These are phyloP conservation scores for Lordiphosa andalusiaca DNA, from an alignment of 2,888 invertebrate genomes.

Conservation along the genomic window DNA sequence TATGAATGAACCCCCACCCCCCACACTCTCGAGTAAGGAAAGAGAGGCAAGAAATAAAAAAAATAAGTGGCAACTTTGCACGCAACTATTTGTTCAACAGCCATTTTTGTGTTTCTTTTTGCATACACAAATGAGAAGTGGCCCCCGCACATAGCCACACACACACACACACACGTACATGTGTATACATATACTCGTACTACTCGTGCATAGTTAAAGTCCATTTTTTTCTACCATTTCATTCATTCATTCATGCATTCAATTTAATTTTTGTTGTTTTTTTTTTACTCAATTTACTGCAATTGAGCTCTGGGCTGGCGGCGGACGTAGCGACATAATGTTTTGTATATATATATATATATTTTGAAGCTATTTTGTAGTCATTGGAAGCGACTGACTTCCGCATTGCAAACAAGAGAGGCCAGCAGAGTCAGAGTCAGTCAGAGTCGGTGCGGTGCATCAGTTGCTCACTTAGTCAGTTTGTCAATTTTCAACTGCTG, in stretches of 20 bases:
- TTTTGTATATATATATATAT: too few species aligned
- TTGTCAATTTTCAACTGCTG: slow-evolving; percentile 23
- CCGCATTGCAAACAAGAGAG: slow-evolving; percentile 9
- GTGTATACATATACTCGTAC: too few species aligned
- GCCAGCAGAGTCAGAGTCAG: slow-evolving; percentile 8
- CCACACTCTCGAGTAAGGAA: slow-evolving; percentile 34
- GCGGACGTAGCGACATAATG: slow-evolving; percentile 11
- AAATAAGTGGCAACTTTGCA: slow-evolving; percentile 34
- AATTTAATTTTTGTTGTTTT: slow-evolving; percentile 41
- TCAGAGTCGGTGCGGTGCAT: slow-evolving; percentile 15
- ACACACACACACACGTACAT: too few species aligned
- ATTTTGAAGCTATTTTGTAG: background rate
- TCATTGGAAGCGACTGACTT: slow-evolving; percentile 4
- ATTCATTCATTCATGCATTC: slow-evolving; percentile 58
- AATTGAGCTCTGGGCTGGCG: slow-evolving; percentile 31
- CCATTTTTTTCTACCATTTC: slow-evolving; percentile 43
- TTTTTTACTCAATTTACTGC: slow-evolving; percentile 56
- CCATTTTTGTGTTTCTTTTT: slow-evolving; percentile 22
- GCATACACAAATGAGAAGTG: slow-evolving; percentile 44
- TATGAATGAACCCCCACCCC: slow-evolving; percentile 69
- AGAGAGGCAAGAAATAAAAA: slow-evolving; percentile 14
- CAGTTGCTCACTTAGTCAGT: slow-evolving; percentile 23
- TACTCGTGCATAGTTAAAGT: slow-evolving; percentile 30
- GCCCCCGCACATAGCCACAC: slow-evolving; percentile 3
- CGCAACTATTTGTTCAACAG: slow-evolving; percentile 65